Evolutionary conservation across 2,888 invertebrate species (phyloP), one percentile per base, ranked within the genome.

Genomic region (Linhomoeus sp.): DNA sequence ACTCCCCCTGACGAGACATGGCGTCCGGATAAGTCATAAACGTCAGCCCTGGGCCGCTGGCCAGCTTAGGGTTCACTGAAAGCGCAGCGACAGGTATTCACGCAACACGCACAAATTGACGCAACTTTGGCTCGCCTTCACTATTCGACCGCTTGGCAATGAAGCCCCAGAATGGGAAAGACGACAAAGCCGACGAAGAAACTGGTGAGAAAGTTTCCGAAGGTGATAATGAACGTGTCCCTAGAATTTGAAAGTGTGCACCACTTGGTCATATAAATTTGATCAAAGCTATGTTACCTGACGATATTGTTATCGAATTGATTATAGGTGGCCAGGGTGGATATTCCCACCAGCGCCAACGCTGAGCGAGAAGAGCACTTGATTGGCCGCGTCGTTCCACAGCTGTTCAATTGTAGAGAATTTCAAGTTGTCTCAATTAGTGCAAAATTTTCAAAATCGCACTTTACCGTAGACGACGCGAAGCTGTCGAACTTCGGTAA

Each of bases 181-280:
- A 47, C 33, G 24, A 47, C 47, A 20, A 47, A 45, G 19, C 47
- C 47, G 23, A 45, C 47, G 20, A 45, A 45, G 22, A 47, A 43
- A 45, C 47, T 47, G 19, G 47, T 47, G 5, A 26, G 33, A 22
- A 36, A 47, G 40, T 47, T 38, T 14, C 37, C 44, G 17, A 45
- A 23, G 3, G 36, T 37, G 20, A 47, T 38, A 3, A 47, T 35
- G 9, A 47, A 12, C 3, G 36, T 23, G 24, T 47, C 47, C 24
- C 47, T 43, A 26, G 12, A 12, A n/a, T n/a, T n/a, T n/a, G n/a
- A n/a, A n/a, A n/a, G n/a, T n/a, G n/a, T n/a, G n/a, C n/a, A n/a
- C n/a, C n/a, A n/a, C n/a, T n/a, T n/a, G n/a, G n/a, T n/a, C n/a
- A n/a, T n/a, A n/a, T n/a, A n/a, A n/a, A n/a, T n/a, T n/a, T n/a